Conservation (phyloP, 2,888 invertebrate genomes). For the Eledone cirrhosa region DNA sequence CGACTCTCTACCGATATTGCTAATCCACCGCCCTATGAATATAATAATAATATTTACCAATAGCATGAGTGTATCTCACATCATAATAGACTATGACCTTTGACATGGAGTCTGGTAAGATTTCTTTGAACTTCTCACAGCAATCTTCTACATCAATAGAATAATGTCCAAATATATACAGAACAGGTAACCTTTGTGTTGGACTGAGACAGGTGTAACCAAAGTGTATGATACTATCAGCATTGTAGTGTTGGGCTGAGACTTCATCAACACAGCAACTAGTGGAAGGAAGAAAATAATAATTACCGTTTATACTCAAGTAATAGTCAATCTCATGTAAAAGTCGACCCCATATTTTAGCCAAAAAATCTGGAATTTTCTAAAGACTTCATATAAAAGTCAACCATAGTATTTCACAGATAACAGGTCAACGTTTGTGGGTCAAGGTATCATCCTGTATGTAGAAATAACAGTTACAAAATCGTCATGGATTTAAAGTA, state of each 20-base stretch:
- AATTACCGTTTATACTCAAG: background rate
- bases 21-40: too few species aligned
- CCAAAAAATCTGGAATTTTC: too few species aligned
- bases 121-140: slow-evolving; percentile 50
- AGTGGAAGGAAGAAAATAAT: slow-evolving; percentile 49
- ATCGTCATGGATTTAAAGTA: background rate
- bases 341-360: too few species aligned
- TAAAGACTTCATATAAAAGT: background rate
- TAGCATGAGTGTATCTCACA: slow-evolving; percentile 61
- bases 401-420: background rate
- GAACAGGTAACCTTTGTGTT: slow-evolving; percentile 78
- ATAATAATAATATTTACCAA: slow-evolving; percentile 47
- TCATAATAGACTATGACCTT: slow-evolving; percentile 66
- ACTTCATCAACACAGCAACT: slow-evolving; percentile 92
- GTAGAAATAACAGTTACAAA: background rate
- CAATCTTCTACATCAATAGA: slow-evolving; percentile 70
- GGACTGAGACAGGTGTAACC: slow-evolving; percentile 86
- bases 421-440: background rate
- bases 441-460: too few species aligned
- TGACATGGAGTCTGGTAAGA: slow-evolving; percentile 45
- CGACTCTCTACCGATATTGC: too few species aligned
- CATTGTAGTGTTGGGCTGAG: slow-evolving; percentile 86
- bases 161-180: slow-evolving; percentile 67
- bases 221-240: slow-evolving; percentile 89
- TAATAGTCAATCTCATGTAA: too few species aligned